A percentile compares a stretch with the other conserved stretches of the same genome.
Evolutionary conservation across 2,888 invertebrate species (phyloP).

Genomic region (Brachyptera risi): DNA sequence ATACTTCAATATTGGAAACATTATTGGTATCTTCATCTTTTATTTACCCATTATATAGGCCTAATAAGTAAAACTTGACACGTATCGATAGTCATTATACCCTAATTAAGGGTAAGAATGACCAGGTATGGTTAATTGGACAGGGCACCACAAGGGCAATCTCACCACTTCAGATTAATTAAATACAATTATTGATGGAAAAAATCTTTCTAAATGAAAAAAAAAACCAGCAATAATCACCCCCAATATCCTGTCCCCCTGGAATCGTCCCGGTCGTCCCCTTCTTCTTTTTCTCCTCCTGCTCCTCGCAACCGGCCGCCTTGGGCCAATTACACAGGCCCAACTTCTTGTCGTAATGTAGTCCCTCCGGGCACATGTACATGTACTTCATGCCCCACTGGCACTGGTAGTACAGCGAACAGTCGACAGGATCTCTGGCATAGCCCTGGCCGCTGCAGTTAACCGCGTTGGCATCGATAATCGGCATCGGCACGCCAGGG

Average conservation of each 20-base stretch:
- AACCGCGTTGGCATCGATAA: conserved; percentile 17
- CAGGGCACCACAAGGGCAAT: no score
- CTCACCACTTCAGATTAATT: no score
- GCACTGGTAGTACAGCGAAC: conserved; percentile 40
- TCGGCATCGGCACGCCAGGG: conserved; percentile 21
- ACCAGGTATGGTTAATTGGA: no score
- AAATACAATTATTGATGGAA: not conserved
- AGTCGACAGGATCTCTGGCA: conserved; percentile 36
- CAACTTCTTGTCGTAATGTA: conserved; percentile 39
- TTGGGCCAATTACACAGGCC: conserved; percentile 42
- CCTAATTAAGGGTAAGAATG: no score
- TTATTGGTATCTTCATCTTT: no score
- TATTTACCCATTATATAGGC: no score
- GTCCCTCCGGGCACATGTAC: conserved; percentile 40
- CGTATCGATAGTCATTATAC: no score
- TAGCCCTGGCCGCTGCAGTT: conserved; percentile 37
- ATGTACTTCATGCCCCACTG: conserved; percentile 37
- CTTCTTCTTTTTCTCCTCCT: conserved; percentile 26
- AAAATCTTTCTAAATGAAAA: not conserved
- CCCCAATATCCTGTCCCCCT: conserved; percentile 36
- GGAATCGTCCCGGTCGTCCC: conserved; percentile 34
- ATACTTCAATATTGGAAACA: no score
- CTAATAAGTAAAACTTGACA: no score
- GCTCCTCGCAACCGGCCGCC: conserved; percentile 36
- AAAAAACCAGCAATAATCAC: conserved; percentile 33